Conservation (phyloP, 2,888 invertebrate species). For the Yponomeuta cagnagella region DNA sequence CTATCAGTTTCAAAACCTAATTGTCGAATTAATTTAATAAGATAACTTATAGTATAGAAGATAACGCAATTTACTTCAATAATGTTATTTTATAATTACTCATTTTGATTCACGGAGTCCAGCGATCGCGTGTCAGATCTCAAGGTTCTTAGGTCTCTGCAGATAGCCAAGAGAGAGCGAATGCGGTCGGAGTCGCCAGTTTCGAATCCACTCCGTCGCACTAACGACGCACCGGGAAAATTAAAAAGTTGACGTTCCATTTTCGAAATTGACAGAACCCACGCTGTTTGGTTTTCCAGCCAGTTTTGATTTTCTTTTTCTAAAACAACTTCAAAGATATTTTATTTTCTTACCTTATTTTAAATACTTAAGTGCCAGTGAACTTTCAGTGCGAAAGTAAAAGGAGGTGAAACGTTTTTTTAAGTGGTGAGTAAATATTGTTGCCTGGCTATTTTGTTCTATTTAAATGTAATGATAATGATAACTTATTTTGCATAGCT, state of each 20-base stretch:
- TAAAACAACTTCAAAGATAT: constrained; percentile 15
- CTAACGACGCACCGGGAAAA: constrained; percentile 31
- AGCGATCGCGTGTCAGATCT: constrained; percentile 33
- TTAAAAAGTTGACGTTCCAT: constrained; percentile 36
- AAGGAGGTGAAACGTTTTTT: constrained; percentile 57
- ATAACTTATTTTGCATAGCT: no score
- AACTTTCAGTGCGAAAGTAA: constrained; percentile 46
- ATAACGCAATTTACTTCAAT: no score
- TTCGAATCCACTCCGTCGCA: constrained; percentile 37
- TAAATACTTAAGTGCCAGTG: constrained; percentile 11
- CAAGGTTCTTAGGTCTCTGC: constrained; percentile 35
- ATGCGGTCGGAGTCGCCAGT: constrained; percentile 45
- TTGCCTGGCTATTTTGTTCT: background rate
- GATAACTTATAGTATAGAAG: no score
- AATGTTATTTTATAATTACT: background rate
- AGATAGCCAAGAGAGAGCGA: constrained; percentile 53
- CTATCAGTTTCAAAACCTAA: no score
- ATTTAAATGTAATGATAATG: background rate
- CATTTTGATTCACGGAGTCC: background rate
- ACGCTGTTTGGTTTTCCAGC: constrained; percentile 36
- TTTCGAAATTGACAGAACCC: constrained; percentile 32
- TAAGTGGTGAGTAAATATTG: constrained; percentile 44
- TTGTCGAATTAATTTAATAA: no score
- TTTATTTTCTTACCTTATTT: constrained; percentile 25
- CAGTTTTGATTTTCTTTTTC: constrained; percentile 17